These are phyloP conservation scores for Neolamprologus kungweensis DNA, from an alignment of 2,113 vertebrate species.

Conservation along the genomic window DNA sequence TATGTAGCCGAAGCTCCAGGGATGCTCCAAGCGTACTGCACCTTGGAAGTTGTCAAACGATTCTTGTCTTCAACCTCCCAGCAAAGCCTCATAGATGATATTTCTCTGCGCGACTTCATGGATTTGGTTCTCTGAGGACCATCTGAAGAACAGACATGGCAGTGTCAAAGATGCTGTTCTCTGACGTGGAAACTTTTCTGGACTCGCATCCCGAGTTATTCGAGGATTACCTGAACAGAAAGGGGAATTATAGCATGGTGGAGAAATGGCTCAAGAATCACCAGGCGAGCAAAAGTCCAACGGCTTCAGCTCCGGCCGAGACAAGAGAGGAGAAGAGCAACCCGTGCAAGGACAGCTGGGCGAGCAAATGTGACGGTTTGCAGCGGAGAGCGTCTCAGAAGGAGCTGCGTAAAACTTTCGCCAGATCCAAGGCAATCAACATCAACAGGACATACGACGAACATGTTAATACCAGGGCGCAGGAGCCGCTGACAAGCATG, in stretches of 20 bases:
- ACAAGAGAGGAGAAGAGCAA: slow-evolving; percentile 53
- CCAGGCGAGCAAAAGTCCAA: slow-evolving; percentile 59
- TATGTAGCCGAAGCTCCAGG: not conserved
- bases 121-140: slow-evolving; percentile 50
- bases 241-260: slow-evolving; percentile 82
- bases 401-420: slow-evolving; percentile 93
- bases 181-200: slow-evolving; percentile 94
- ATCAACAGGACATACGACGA: slow-evolving; percentile 96
- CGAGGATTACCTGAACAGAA: slow-evolving; percentile 85
- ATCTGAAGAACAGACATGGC: slow-evolving; percentile 72
- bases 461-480: slow-evolving; percentile 83
- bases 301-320: slow-evolving; percentile 24
- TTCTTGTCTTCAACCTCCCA: slow-evolving; percentile 14
- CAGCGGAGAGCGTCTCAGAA: slow-evolving; percentile 88
- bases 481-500: slow-evolving; percentile 92
- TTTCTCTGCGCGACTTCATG: slow-evolving; percentile 34
- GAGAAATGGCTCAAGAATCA: slow-evolving; percentile 89
- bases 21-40: not conserved
- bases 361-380: slow-evolving; percentile 71
- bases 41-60: slow-evolving; percentile 36
- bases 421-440: slow-evolving; percentile 90
- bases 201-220: slow-evolving; percentile 88
- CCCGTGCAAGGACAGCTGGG: slow-evolving; percentile 70
- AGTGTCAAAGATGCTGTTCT: slow-evolving; percentile 78
- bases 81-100: slow-evolving; percentile 56